These are phyloP conservation scores for Cataglyphis cursor DNA, from an alignment of 2,888 invertebrate species.

Conservation along the genomic window DNA sequence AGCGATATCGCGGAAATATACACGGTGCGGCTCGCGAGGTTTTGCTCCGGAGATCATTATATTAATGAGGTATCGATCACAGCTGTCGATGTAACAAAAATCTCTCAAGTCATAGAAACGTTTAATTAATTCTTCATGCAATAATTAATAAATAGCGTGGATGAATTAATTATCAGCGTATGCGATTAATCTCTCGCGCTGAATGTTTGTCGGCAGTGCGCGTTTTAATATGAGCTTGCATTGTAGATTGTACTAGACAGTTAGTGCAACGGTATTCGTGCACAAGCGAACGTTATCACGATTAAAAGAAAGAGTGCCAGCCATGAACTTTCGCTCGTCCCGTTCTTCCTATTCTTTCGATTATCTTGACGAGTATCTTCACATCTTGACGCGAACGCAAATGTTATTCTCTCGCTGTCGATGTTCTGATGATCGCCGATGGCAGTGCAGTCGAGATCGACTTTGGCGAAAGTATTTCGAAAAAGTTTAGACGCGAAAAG, in stretches of 20 bases:
- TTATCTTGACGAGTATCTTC: slow-evolving; percentile 60
- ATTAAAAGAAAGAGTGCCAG: slow-evolving; percentile 61
- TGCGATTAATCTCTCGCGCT: slow-evolving; percentile 50
- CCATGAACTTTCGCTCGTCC: slow-evolving; percentile 71
- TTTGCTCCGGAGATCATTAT: slow-evolving; percentile 1
- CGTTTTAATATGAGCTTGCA: slow-evolving; percentile 20
- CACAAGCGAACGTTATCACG: slow-evolving; percentile 65
- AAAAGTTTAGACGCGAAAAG: slow-evolving; percentile 4
- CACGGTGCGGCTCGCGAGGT: not conserved
- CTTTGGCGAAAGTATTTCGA: slow-evolving; percentile 12
- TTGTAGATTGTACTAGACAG: slow-evolving; percentile 50
- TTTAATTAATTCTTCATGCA: slow-evolving; percentile 38
- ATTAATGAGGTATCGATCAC: slow-evolving; percentile 16
- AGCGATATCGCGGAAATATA: not conserved
- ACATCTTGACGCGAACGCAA: slow-evolving; percentile 12
- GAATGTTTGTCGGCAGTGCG: not conserved
- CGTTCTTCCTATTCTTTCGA: slow-evolving; percentile 52
- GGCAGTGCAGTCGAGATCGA: slow-evolving; percentile 17
- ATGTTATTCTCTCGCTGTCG: slow-evolving; percentile 45
- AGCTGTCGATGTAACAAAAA: not conserved
- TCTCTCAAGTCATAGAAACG: not conserved
- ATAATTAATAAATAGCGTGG: slow-evolving; percentile 51
- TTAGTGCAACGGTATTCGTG: slow-evolving; percentile 57
- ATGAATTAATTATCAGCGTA: slow-evolving; percentile 24
- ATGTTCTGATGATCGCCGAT: slow-evolving; percentile 49